A percentile compares a stretch with the other conserved stretches of the same genome.
Conservation (phyloP, 2,797 vertebrate species). For the Phataginus tricuspis region DNA sequence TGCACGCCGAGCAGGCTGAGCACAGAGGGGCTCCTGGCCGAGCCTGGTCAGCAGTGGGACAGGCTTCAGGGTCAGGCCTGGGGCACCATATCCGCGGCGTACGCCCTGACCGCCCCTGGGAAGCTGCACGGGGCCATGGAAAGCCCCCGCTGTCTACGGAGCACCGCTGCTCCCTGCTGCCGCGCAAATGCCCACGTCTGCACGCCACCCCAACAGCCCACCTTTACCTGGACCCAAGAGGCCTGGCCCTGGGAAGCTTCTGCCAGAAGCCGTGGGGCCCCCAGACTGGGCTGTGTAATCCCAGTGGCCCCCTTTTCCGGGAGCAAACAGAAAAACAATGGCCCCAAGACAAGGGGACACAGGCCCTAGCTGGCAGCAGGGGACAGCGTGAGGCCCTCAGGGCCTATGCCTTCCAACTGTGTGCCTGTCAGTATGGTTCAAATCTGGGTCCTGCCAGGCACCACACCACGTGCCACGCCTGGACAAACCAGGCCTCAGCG, state of each 20-base stretch:
- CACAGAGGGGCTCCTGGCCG: neutral
- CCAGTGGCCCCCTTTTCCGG: neutral
- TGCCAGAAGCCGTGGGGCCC: neutral
- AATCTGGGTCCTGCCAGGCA: neutral
- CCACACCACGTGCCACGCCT: rapidly evolving
- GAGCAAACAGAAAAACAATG: neutral
- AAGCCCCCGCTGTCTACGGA: neutral
- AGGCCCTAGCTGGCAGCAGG: neutral
- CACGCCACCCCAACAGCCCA: rapidly evolving
- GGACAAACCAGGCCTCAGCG: neutral
- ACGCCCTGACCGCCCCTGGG: neutral
- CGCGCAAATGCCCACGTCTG: rapidly evolving
- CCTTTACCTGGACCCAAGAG: neutral
- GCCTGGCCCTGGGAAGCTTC: neutral
- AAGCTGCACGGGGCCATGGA: neutral
- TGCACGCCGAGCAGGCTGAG: neutral
- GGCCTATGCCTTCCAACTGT: neutral
- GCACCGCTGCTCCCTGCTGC: neutral
- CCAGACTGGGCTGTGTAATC: neutral
- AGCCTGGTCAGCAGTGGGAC: neutral
- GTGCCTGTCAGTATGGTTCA: neutral
- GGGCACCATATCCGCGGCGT: too few species aligned
- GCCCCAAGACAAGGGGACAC: neutral
- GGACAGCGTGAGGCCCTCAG: rapidly evolving
- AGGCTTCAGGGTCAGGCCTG: neutral